phyloP scores from a whole-genome alignment of 1,140 invertebrate species.

The Lanistes nyassanus region DNA sequence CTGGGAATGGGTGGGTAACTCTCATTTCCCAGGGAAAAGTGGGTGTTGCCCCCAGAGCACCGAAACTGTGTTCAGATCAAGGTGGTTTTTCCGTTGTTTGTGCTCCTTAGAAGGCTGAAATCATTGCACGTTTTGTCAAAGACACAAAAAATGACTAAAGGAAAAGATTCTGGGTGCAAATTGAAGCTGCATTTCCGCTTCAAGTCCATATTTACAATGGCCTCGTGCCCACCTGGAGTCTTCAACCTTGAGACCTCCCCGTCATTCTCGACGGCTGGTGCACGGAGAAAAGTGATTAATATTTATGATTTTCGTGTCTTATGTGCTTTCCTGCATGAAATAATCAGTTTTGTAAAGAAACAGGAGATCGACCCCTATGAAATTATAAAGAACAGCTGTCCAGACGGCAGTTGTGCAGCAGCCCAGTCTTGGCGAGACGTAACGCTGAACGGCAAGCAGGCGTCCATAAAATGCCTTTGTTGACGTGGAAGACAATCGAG shows the following conservation, averaged over 20 bases:
- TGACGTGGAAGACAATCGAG: constrained; percentile 31
- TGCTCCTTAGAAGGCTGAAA: constrained; percentile 16
- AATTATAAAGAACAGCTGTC: constrained; percentile 38
- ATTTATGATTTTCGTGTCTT: constrained; percentile 45
- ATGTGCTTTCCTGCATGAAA: constrained; percentile 35
- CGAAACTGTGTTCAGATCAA: constrained; percentile 8
- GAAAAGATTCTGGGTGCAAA: not conserved
- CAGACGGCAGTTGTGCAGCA: constrained; percentile 30
- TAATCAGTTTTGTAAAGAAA: constrained; percentile 37
- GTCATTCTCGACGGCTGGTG: not conserved
- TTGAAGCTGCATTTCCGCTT: constrained; percentile 9
- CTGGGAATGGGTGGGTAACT: constrained; percentile 43
- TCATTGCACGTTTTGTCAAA: constrained; percentile 28
- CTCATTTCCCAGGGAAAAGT: constrained; percentile 31
- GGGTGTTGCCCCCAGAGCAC: constrained; percentile 28
- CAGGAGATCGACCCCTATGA: constrained; percentile 38
- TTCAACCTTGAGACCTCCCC: constrained; percentile 13
- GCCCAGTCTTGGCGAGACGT: constrained; percentile 21
- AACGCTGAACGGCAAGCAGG: constrained; percentile 15
- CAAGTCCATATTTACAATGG: constrained; percentile 14
- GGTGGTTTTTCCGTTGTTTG: constrained; percentile 1
- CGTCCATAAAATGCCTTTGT: constrained; percentile 37
- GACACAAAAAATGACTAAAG: constrained; percentile 26
- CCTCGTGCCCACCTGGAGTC: constrained; percentile 31
- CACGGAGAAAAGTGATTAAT: constrained; percentile 36